A percentile compares a stretch with the other conserved stretches of the same genome.
These are phyloP conservation scores for Gallinago solitaria DNA, from an alignment of 2,797 vertebrate genomes.

Conservation along the genomic window DNA sequence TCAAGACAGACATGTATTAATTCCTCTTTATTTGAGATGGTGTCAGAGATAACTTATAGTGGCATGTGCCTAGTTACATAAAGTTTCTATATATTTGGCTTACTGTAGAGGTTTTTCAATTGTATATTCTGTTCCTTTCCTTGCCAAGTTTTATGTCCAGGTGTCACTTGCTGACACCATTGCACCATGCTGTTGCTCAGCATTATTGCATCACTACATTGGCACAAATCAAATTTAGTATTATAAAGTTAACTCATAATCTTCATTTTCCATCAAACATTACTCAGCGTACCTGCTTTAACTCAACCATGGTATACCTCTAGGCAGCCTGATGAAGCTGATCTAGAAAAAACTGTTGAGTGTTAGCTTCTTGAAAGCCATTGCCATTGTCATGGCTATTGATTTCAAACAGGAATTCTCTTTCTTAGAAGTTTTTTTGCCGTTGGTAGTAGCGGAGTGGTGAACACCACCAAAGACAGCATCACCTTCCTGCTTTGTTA, in stretches of 20 bases:
- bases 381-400: background rate
- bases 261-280: background rate
- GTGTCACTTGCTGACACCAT: background rate
- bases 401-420: background rate
- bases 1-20: background rate
- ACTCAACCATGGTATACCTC: background rate
- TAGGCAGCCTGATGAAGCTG: background rate
- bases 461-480: background rate
- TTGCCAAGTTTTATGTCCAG: background rate
- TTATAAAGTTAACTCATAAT: background rate
- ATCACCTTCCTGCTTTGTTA: background rate
- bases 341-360: background rate
- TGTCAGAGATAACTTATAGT: background rate
- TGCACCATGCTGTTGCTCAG: background rate
- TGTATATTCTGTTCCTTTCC: background rate
- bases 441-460: background rate
- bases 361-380: background rate
- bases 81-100: background rate
- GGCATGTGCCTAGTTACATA: background rate
- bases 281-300: background rate
- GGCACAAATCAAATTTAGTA: background rate
- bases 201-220: background rate
- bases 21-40: background rate
- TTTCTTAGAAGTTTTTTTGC: background rate
- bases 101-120: background rate